Evolutionary conservation across 2,797 vertebrate genomes (phyloP).

Genomic region (Phataginus tricuspis): DNA sequence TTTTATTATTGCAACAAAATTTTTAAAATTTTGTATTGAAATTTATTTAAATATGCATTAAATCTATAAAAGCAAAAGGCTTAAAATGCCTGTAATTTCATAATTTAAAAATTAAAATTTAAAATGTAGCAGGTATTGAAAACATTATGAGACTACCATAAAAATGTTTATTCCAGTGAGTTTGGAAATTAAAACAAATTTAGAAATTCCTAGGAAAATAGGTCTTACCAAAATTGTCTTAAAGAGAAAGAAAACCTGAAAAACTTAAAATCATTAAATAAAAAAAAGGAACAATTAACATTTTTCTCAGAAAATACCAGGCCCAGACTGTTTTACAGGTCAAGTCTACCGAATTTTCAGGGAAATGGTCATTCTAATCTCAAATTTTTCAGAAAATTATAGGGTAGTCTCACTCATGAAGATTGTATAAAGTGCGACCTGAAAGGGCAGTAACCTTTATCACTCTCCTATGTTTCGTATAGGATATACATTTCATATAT

Average conservation of each 20-base stretch:
- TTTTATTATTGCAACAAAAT: constrained; percentile 32
- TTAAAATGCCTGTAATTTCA: constrained; percentile 7
- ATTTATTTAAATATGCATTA: constrained; percentile 38
- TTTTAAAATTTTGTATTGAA: constrained; percentile 33
- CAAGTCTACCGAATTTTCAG: constrained; percentile 40
- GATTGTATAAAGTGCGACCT: not conserved
- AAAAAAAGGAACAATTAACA: not conserved
- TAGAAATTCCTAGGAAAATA: constrained; percentile 36
- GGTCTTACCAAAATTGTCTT: constrained; percentile 16
- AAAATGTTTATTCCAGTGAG: constrained; percentile 19
- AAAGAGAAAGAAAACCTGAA: constrained; percentile 30
- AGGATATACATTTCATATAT: too few relatives aligned
- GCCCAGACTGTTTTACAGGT: constrained; percentile 12
- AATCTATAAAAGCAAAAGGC: constrained; percentile 11
- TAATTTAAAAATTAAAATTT: constrained; percentile 41
- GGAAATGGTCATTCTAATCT: constrained; percentile 9
- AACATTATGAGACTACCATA: not conserved
- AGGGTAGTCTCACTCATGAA: not conserved
- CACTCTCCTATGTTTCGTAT: not conserved
- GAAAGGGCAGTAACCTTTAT: not conserved
- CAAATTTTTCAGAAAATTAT: not conserved
- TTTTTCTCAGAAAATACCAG: constrained; percentile 44
- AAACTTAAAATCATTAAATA: constrained; percentile 47
- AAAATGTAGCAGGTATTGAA: constrained; percentile 10
- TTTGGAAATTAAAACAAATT: constrained; percentile 38